Evolutionary conservation across 2,888 invertebrate genomes (phyloP).

Genomic region (Eristalis intricaria): DNA sequence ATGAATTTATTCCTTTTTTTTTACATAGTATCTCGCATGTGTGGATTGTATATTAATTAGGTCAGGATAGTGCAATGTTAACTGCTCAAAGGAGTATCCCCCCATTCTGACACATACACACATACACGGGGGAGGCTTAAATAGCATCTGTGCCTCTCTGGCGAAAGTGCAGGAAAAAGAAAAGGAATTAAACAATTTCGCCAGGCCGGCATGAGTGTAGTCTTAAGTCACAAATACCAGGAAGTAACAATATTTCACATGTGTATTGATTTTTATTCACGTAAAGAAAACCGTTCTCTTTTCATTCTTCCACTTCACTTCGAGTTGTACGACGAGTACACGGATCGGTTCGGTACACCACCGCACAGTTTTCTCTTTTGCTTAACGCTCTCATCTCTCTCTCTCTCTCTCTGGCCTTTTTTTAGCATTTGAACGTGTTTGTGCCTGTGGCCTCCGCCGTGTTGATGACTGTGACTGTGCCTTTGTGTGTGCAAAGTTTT

Average conservation of each 20-base stretch:
- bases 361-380: neutral
- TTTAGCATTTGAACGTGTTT: neutral
- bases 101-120: too few relatives aligned
- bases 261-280: conserved; percentile 52
- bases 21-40: neutral
- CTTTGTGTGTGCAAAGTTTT: conserved; percentile 36
- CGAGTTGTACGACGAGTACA: too few relatives aligned
- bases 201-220: neutral
- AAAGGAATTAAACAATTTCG: conserved; percentile 22
- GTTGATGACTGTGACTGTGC: neutral
- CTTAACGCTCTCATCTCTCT: neutral
- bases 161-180: neutral
- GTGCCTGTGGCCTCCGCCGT: neutral
- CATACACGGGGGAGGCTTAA: neutral
- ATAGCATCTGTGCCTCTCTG: neutral
- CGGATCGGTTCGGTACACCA: too few relatives aligned
- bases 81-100: neutral
- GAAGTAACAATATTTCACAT: neutral
- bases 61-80: neutral
- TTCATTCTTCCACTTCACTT: neutral
- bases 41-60: neutral
- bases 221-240: conserved; percentile 3
- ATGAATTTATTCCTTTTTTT: neutral
- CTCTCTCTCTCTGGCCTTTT: neutral
- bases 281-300: conserved; percentile 5